Conservation (phyloP, 2,888 invertebrate genomes). For the Craniophora ligustri region DNA sequence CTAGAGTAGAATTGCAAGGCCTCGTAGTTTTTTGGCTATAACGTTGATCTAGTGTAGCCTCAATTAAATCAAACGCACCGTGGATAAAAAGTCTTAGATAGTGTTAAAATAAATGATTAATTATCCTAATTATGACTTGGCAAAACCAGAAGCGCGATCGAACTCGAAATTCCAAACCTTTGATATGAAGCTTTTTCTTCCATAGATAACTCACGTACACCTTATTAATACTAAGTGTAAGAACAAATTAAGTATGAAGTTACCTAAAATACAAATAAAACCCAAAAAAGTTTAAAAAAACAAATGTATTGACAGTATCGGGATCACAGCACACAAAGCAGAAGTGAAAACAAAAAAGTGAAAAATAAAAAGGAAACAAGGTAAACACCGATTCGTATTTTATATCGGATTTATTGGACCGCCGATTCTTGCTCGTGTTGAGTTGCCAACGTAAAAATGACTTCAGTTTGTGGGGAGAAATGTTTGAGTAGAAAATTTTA, state of each 20-base stretch:
- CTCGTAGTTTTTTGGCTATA: too few relatives aligned
- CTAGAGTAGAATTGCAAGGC: too few relatives aligned
- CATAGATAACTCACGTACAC: too few relatives aligned
- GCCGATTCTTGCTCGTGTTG: conserved; percentile 42
- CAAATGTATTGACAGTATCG: conserved; percentile 42
- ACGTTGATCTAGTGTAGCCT: too few relatives aligned
- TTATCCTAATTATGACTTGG: too few relatives aligned
- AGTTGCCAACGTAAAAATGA: conserved; percentile 52
- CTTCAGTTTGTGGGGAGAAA: conserved; percentile 26
- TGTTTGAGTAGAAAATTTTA: conserved; percentile 18
- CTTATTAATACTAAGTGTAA: too few relatives aligned
- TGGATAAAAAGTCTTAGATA: too few relatives aligned
- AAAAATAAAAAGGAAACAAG: conserved; percentile 67
- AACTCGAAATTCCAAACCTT: too few relatives aligned
- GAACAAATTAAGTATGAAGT: conserved; percentile 7
- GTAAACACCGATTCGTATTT: conserved; percentile 70
- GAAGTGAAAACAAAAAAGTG: conserved; percentile 59
- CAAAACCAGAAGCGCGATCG: too few relatives aligned
- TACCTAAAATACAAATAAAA: not conserved
- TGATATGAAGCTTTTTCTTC: too few relatives aligned
- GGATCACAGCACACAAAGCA: conserved; percentile 41
- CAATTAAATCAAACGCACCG: too few relatives aligned
- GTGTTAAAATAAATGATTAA: too few relatives aligned
- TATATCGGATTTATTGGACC: conserved; percentile 70
- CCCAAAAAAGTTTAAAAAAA: conserved; percentile 8